Percentiles rank a stretch among this genome's conserved stretches.
Evolutionary conservation across 2,797 vertebrate genomes (phyloP).

Genomic region (Chaetodon trifasciatus): DNA sequence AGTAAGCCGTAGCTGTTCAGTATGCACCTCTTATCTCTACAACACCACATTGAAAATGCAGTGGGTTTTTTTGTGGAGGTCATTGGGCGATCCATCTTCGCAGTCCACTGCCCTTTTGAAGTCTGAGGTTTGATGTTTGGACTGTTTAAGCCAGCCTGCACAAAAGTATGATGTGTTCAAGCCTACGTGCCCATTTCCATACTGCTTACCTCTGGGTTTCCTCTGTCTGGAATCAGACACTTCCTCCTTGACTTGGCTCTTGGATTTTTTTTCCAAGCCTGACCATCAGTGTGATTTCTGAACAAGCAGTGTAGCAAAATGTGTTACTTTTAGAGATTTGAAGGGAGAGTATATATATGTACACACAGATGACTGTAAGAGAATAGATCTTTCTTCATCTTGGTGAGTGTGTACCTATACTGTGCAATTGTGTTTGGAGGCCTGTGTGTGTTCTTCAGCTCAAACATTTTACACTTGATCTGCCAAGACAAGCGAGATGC

Average conservation of each 20-base stretch:
- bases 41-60: constrained; percentile 30
- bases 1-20: constrained; percentile 10
- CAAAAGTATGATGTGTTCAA: constrained; percentile 5
- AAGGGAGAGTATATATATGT: constrained; percentile 3
- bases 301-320: constrained; percentile 6
- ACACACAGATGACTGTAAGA: not conserved
- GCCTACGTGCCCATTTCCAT: constrained; percentile 32
- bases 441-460: constrained; percentile 14
- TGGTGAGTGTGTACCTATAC: not conserved
- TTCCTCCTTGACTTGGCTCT: constrained; percentile 25
- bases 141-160: not conserved
- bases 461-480: constrained; percentile 18
- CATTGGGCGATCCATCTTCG: constrained; percentile 10
- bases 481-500: constrained; percentile 14
- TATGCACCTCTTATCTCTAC: constrained; percentile 10
- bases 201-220: constrained; percentile 33
- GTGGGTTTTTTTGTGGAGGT: constrained; percentile 42
- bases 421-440: constrained; percentile 11
- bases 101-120: constrained; percentile 25
- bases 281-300: constrained; percentile 25
- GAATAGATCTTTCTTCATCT: constrained; percentile 19
- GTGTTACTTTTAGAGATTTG: not conserved
- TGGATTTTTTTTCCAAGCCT: constrained; percentile 26
- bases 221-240: constrained; percentile 22
- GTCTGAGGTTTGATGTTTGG: constrained; percentile 5